Evolutionary conservation across 2,113 vertebrate genomes (phyloP).

Genomic region (Bujurquina vittata): DNA sequence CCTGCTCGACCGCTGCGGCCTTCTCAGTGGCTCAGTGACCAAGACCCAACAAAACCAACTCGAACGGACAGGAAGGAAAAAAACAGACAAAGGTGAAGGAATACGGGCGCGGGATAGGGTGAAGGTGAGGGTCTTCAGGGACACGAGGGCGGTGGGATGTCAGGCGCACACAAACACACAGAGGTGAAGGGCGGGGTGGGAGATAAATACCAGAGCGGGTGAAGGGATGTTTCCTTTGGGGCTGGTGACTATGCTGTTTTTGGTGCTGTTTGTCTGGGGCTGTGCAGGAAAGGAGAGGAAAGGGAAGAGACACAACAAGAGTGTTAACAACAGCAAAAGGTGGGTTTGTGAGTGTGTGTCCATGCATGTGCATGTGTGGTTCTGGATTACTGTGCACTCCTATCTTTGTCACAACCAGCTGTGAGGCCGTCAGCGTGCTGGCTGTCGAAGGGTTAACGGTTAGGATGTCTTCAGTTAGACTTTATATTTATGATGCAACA

Average conservation of each 20-base stretch:
- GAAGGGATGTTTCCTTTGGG: constrained; percentile 93
- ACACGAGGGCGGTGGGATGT: not conserved
- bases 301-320: constrained; percentile 70
- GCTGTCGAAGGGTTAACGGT: not conserved
- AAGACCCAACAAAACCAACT: constrained; percentile 17
- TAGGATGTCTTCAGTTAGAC: accelerated
- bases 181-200: constrained; percentile 30
- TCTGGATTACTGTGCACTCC: not conserved
- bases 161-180: constrained; percentile 6
- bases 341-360: constrained; percentile 19
- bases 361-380: not conserved
- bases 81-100: constrained; percentile 22
- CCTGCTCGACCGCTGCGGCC: not conserved
- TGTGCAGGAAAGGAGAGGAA: constrained; percentile 78
- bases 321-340: constrained; percentile 62
- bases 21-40: not conserved
- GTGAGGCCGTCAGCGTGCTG: not conserved
- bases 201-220: constrained; percentile 92
- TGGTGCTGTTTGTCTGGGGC: constrained; percentile 97
- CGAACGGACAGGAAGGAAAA: constrained; percentile 6
- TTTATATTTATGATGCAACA: too few relatives aligned
- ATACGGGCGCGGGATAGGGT: not conserved
- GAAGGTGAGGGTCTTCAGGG: not conserved
- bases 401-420: not conserved
- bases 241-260: constrained; percentile 94